Conservation (phyloP, 2,888 invertebrate genomes). For the Eulithis testata region DNA sequence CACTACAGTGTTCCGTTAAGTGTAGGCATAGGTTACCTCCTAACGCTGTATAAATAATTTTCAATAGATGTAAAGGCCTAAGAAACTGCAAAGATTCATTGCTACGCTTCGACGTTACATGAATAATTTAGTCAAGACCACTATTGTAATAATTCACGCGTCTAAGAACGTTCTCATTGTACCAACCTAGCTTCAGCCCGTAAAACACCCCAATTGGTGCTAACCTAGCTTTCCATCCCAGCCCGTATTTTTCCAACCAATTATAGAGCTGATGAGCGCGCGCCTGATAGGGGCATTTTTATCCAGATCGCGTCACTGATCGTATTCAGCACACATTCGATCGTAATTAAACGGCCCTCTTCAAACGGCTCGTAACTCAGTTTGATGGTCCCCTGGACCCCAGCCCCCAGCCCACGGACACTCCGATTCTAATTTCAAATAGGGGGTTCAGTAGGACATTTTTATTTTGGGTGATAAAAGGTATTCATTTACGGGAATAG, state of each 20-base stretch:
- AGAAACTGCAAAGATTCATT: too few species aligned
- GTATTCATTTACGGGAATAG: slow-evolving; percentile 8
- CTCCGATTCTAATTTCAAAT: slow-evolving; percentile 11
- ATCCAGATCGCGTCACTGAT: slow-evolving; percentile 31
- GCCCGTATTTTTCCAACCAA: slow-evolving; percentile 19
- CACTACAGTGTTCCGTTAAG: too few species aligned
- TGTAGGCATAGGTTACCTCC: too few species aligned
- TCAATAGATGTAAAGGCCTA: too few species aligned
- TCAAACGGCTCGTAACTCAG: slow-evolving; percentile 28
- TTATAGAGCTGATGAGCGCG: slow-evolving; percentile 22
- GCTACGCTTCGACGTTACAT: too few species aligned
- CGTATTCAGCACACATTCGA: slow-evolving; percentile 39
- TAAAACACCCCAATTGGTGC: background rate
- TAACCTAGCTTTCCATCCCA: background rate
- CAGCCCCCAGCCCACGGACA: slow-evolving; percentile 5
- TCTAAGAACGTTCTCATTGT: too few species aligned
- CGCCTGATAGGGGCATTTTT: slow-evolving; percentile 30
- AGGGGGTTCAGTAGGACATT: slow-evolving; percentile 12
- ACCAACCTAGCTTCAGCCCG: too few species aligned
- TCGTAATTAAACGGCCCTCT: slow-evolving; percentile 37
- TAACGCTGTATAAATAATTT: too few species aligned
- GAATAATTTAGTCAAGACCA: too few species aligned
- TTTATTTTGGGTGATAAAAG: slow-evolving; percentile 17
- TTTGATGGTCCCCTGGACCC: slow-evolving; percentile 28
- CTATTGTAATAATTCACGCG: too few species aligned